Evolutionary conservation across 2,888 invertebrate species (phyloP).

Genomic region (Tetranychus truncatus): DNA sequence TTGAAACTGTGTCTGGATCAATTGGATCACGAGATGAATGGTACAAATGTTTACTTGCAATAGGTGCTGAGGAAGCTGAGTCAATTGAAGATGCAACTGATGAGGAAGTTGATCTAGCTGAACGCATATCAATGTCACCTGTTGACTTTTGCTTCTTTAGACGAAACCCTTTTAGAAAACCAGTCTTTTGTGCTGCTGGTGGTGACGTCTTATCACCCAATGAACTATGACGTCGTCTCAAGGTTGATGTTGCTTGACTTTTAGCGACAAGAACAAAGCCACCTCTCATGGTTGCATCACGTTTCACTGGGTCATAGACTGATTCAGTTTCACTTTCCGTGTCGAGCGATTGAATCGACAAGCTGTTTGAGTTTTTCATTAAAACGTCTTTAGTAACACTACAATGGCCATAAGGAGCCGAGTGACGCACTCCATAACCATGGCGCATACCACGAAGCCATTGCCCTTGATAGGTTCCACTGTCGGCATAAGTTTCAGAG

Average conservation of each 20-base stretch:
- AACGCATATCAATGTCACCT: constrained; percentile 64
- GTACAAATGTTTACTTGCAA: neutral
- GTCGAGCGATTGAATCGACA: constrained; percentile 20
- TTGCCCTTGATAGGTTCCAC: constrained; percentile 56
- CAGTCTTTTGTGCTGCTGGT: constrained; percentile 36
- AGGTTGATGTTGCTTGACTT: neutral
- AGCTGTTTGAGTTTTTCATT: constrained; percentile 17
- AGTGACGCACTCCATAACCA: constrained; percentile 93
- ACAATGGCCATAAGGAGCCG: constrained; percentile 70
- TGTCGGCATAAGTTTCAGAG: constrained; percentile 96
- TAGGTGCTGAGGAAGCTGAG: neutral
- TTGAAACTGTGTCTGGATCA: constrained; percentile 55
- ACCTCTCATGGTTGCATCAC: constrained; percentile 70
- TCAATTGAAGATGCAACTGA: neutral
- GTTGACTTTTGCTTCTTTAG: constrained; percentile 84
- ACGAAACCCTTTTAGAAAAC: constrained; percentile 41
- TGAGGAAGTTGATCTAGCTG: constrained; percentile 19
- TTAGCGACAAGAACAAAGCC: constrained; percentile 72
- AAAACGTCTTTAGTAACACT: constrained; percentile 44
- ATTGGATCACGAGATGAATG: neutral
- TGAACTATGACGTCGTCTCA: constrained; percentile 47
- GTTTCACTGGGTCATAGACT: constrained; percentile 44
- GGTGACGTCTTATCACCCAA: constrained; percentile 47
- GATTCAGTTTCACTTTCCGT: constrained; percentile 19
- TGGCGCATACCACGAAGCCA: constrained; percentile 96